Percentiles rank a stretch among this genome's conserved stretches.
These are phyloP conservation scores for Cantharis flavilabris DNA, from an alignment of 2,888 invertebrate genomes.

Conservation along the genomic window DNA sequence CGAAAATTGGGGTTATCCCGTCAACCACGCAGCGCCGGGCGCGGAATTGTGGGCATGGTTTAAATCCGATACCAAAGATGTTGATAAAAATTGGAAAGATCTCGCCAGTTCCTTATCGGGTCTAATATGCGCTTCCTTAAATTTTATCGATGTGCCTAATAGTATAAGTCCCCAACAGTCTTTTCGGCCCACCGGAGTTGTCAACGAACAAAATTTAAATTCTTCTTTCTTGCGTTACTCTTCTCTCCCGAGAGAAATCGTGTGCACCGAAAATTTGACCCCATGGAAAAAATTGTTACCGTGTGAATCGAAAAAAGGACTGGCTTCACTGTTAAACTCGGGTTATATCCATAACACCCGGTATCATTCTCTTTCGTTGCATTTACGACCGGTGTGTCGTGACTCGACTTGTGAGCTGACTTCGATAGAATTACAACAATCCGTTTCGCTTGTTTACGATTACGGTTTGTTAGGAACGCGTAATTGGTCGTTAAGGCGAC, in stretches of 20 bases:
- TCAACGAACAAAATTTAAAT: constrained; percentile 54
- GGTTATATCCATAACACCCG: constrained; percentile 90
- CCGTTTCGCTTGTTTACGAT: constrained; percentile 87
- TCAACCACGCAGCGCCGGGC: constrained; percentile 87
- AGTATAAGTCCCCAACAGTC: constrained; percentile 83
- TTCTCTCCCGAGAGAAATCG: constrained; percentile 92
- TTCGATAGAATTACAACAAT: constrained; percentile 80
- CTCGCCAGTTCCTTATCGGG: constrained; percentile 92
- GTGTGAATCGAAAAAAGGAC: constrained; percentile 87
- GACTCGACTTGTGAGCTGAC: constrained; percentile 58
- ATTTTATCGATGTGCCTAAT: constrained; percentile 87
- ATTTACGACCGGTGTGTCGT: constrained; percentile 79
- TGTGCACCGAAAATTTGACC: constrained; percentile 98
- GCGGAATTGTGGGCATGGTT: constrained; percentile 97
- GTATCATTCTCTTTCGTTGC: constrained; percentile 88
- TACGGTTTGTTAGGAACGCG: constrained; percentile 65
- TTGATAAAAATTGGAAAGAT: constrained; percentile 86
- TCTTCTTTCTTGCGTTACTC: constrained; percentile 75
- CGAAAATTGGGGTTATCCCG: constrained; percentile 93
- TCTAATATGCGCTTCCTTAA: constrained; percentile 93
- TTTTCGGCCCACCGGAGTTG: constrained; percentile 75
- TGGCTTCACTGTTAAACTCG: constrained; percentile 87
- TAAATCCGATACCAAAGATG: constrained; percentile 64
- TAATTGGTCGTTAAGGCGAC: constrained; percentile 85
- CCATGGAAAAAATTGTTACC: constrained; percentile 98